A percentile compares a stretch with the other conserved stretches of the same genome.
These are phyloP conservation scores for Pluvialis apricaria DNA, from an alignment of 2,113 vertebrate genomes.

Conservation along the genomic window DNA sequence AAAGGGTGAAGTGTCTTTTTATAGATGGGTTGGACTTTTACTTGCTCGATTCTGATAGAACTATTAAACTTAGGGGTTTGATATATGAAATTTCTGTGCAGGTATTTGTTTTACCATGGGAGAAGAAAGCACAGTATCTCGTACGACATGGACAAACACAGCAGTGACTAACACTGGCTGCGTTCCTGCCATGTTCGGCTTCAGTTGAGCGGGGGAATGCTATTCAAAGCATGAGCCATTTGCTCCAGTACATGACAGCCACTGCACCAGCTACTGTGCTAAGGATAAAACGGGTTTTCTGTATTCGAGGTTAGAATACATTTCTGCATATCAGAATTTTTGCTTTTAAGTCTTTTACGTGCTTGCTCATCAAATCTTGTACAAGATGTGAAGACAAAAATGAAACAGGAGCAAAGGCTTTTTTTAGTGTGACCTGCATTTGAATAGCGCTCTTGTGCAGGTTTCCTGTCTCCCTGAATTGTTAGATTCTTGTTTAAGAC, in stretches of 20 bases:
- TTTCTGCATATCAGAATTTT: background rate
- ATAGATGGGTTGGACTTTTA: background rate
- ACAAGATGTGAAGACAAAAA: background rate
- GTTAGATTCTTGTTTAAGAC: background rate
- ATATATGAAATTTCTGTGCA: background rate
- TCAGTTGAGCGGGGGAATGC: background rate
- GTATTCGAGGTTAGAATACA: background rate
- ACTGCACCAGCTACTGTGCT: background rate
- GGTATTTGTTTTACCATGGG: background rate
- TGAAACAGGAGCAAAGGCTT: background rate
- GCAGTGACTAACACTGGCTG: background rate
- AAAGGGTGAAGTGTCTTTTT: background rate
- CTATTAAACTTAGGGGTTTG: background rate
- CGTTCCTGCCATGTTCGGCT: background rate
- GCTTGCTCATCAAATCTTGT: background rate
- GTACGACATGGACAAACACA: rapidly evolving
- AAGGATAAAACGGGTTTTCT: background rate
- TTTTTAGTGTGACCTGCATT: background rate
- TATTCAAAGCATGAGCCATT: background rate
- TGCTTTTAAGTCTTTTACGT: background rate
- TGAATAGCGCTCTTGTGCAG: background rate
- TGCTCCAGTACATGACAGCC: background rate
- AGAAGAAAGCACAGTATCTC: background rate
- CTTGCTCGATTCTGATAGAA: background rate
- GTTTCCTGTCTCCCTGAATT: background rate